Base-by-base conservation (phyloP, 2,888 invertebrate species). In the Drosophila greeni region DNA sequence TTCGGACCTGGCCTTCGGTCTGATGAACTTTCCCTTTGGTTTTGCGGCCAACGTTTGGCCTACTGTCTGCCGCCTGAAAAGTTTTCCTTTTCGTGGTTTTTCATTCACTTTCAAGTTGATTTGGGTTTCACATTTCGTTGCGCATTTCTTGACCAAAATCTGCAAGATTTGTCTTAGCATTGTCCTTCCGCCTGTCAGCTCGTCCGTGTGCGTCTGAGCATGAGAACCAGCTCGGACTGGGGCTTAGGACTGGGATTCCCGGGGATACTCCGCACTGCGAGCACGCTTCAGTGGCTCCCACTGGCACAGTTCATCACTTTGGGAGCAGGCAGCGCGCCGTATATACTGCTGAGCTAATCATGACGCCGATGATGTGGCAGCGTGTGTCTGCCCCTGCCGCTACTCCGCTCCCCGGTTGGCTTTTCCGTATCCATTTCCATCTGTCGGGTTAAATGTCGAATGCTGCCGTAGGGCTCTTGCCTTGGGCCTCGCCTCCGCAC, bases 111-210 rank as follows among this genome's bases (percentile, higher is more conserved):
- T 64, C 55, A 68, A 64, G 56, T 74, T 75, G 70, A 79, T 75
- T 68, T 61, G 68, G 68, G 52, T 69, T 68, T 69, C 52, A 48
- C 68, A 61, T 68, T 73, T 75, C 59, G 67, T 65, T 79, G 82
- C 75, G 75, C 76, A 82, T 71, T 79, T 73, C 75, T 76, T 79
- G 77, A 67, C 68, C 70, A 56, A 72, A 76, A 79, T 67, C 78
- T 80, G 66, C 72, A 76, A 75, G 80, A 76, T 79, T 79, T 53
- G 59, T 47, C 45, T 57, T 60, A 48, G 31, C 71, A 33, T 59
- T 37, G 51, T 65, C 71, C 61, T 66, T 51, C 37, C 48, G 69
- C 54, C 57, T 60, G 48, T 49, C 37, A 37, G 69, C 48, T 47
- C 52, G 45, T 12, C 49, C 20, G 54, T 54, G 56, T 29, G 57